Base-by-base conservation (phyloP, 2,888 invertebrate species). In the Vannuccia rotundouncinata region DNA sequence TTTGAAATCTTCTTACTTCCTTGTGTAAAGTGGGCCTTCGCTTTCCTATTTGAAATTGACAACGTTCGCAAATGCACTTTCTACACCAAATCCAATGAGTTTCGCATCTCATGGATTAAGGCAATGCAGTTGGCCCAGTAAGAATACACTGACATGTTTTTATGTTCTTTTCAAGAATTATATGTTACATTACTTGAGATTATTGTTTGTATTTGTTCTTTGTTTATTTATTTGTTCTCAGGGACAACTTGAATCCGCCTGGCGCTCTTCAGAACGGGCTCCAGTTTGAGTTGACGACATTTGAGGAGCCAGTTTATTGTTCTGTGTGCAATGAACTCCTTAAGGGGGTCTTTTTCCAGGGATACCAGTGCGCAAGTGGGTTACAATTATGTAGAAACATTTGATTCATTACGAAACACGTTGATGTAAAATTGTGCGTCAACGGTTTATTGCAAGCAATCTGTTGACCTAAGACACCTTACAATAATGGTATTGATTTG, bases 331-430 rank as follows among this genome's bases (percentile, higher is more conserved):
- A 29, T 13, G 27, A 78, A 27, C 29, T 78, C 5, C 29, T 78
- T 2, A 31, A 45, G 25, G 78, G 78, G 1, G 29, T 25, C 27
- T 78, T 78, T 60, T 74, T 78, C 25, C 78, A 78, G 31, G 78
- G 78, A 5, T 78, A 78, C 31, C 59, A 27, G 25, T 78, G 78
- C 27, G 25, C 59, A 31, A n/a, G 78, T 78, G 30, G 73, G 78
- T 45, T 5, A 5, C 10, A 10, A 22, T 73, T 73, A 22, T 73
- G n/a, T n/a, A n/a, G n/a, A n/a, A n/a, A n/a, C n/a, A n/a, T n/a
- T n/a, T n/a, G n/a, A n/a, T n/a, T n/a, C n/a, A n/a, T n/a, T n/a
- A n/a, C n/a, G n/a, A n/a, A n/a, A n/a, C n/a, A n/a, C n/a, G n/a
- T n/a, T n/a, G n/a, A n/a, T n/a, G n/a, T n/a, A n/a, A n/a, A n/a